Evolutionary conservation across 2,888 invertebrate genomes (phyloP).

Genomic region (Hecatera dysodea): DNA sequence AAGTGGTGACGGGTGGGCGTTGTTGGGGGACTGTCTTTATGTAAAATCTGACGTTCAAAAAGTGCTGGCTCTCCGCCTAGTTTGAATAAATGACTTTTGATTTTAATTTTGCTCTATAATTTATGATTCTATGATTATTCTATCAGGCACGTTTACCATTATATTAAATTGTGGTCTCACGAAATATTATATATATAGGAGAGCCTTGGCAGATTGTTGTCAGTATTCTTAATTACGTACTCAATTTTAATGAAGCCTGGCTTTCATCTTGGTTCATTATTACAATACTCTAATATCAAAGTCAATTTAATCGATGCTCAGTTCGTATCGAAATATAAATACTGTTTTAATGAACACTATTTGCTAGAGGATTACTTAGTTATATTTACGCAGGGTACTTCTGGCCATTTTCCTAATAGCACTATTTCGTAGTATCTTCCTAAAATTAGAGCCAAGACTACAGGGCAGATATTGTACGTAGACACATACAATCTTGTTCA

Average conservation of each 20-base stretch:
- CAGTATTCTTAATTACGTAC: not conserved
- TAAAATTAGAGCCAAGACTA: slow-evolving; percentile 25
- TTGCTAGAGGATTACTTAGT: not conserved
- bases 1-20: too few relatives aligned
- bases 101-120: not conserved
- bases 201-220: not conserved
- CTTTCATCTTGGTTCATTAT: not conserved
- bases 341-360: too few relatives aligned
- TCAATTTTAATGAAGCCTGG: not conserved
- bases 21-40: too few relatives aligned
- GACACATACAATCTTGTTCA: slow-evolving; percentile 28
- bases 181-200: not conserved
- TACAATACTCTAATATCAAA: not conserved
- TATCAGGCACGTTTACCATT: not conserved
- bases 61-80: too few relatives aligned
- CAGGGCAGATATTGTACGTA: not conserved
- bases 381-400: slow-evolving; percentile 1
- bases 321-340: not conserved
- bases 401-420: slow-evolving; percentile 42
- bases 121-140: not conserved
- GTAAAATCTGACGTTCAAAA: too few relatives aligned
- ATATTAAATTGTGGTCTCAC: not conserved
- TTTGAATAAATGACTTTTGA: too few relatives aligned
- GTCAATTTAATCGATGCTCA: not conserved
- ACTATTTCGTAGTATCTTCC: not conserved